Evolutionary conservation across 1,140 invertebrate genomes (phyloP).

Genomic region (Drosophila tropicalis): DNA sequence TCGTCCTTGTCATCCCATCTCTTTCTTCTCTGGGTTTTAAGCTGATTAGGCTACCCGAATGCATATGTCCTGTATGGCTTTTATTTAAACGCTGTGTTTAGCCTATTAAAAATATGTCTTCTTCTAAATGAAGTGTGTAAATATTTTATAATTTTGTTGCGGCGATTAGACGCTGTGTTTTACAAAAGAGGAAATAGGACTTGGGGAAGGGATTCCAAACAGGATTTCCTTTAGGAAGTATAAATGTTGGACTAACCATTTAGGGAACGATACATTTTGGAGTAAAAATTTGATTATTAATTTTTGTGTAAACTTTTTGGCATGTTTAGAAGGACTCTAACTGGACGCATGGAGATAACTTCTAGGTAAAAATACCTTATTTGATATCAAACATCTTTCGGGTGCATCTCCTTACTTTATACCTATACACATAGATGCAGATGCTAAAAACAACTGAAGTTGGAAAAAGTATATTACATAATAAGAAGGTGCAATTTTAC

Average conservation of each 20-base stretch:
- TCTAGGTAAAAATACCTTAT: too few relatives aligned
- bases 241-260: background rate
- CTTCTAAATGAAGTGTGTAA: constrained; percentile 62
- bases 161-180: constrained; percentile 39
- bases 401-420: too few relatives aligned
- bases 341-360: too few relatives aligned
- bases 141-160: constrained; percentile 61
- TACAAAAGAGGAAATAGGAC: constrained; percentile 18
- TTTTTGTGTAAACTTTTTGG: too few relatives aligned
- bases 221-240: background rate
- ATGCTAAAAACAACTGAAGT: too few relatives aligned
- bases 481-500: too few relatives aligned
- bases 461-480: background rate
- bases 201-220: background rate
- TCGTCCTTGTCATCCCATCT: constrained; percentile 1
- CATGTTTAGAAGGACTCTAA: too few relatives aligned
- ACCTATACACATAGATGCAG: too few relatives aligned
- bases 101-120: constrained; percentile 70
- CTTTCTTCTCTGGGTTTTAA: constrained; percentile 26
- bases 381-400: too few relatives aligned
- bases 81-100: constrained; percentile 61
- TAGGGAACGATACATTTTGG: background rate
- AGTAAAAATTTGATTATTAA: background rate
- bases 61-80: constrained; percentile 45
- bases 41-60: constrained; percentile 49